Conservation (phyloP, 2,113 vertebrate genomes). For the Crotophaga sulcirostris region DNA sequence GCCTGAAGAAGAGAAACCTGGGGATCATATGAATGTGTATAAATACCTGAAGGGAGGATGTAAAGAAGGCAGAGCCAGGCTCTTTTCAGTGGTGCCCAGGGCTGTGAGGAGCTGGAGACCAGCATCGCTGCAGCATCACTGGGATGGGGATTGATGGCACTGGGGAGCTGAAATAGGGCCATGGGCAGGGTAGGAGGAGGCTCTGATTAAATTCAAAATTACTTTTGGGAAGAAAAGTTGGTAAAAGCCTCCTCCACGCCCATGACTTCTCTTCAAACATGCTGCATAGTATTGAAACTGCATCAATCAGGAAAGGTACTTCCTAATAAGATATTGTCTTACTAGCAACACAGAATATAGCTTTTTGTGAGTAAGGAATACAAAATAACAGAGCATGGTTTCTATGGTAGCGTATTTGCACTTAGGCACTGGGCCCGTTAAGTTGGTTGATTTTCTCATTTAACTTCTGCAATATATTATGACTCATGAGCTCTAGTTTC, state of each 20-base stretch:
- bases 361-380: not conserved
- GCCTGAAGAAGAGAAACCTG: not conserved
- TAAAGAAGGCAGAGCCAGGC: not conserved
- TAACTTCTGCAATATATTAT: not conserved
- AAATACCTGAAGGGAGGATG: not conserved
- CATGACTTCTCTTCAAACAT: not conserved
- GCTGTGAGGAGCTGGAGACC: not conserved
- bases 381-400: not conserved
- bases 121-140: not conserved
- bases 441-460: not conserved
- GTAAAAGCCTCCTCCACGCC: not conserved
- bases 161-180: not conserved
- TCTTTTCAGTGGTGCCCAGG: not conserved
- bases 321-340: not conserved
- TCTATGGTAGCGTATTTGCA: not conserved
- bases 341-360: not conserved
- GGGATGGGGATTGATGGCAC: not conserved
- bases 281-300: not conserved
- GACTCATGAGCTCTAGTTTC: not conserved
- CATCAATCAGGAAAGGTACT: not conserved
- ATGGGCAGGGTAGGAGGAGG: not conserved
- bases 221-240: not conserved
- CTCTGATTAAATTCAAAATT: not conserved
- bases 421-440: not conserved
- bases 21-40: not conserved